These are phyloP conservation scores for Lepeophtheirus salmonis DNA, from an alignment of 1,140 invertebrate species.

Conservation along the genomic window DNA sequence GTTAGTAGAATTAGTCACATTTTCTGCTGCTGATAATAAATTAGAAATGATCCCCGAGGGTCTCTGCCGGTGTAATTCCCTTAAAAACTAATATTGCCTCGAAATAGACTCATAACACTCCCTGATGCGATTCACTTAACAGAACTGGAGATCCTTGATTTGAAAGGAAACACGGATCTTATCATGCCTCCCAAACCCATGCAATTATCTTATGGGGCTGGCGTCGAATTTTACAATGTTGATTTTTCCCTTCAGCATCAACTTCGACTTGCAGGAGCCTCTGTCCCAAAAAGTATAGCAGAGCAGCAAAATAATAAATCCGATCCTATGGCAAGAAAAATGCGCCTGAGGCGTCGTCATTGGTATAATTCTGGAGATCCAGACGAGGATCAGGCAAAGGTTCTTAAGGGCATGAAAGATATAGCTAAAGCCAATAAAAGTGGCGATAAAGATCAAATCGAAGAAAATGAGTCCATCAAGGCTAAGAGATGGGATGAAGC, in stretches of 20 bases:
- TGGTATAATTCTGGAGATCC: slow-evolving; percentile 51
- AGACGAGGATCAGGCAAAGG: slow-evolving; percentile 81
- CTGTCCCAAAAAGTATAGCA: slow-evolving; percentile 31
- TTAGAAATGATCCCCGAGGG: slow-evolving; percentile 98
- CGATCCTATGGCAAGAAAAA: slow-evolving; percentile 81
- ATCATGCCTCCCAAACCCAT: slow-evolving; percentile 93
- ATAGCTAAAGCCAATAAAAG: slow-evolving; percentile 46
- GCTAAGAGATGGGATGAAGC: slow-evolving; percentile 66
- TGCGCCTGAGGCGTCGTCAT: slow-evolving; percentile 51
- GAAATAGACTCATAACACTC: slow-evolving; percentile 81
- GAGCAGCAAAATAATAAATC: slow-evolving; percentile 8
- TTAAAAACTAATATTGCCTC: slow-evolving; percentile 81
- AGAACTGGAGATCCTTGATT: slow-evolving; percentile 55
- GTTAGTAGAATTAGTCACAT: slow-evolving; percentile 73
- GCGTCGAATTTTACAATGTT: slow-evolving; percentile 90
- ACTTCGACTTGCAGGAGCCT: slow-evolving; percentile 71
- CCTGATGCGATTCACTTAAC: slow-evolving; percentile 93
- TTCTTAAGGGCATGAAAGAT: slow-evolving; percentile 93
- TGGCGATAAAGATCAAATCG: slow-evolving; percentile 20
- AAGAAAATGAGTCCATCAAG: slow-evolving; percentile 21
- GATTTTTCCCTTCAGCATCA: slow-evolving; percentile 95
- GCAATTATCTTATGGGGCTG: slow-evolving; percentile 47
- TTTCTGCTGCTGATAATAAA: slow-evolving; percentile 87
- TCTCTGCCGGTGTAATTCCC: slow-evolving; percentile 62
- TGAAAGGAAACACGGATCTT: slow-evolving; percentile 72